These are phyloP conservation scores for Dryobota labecula DNA, from an alignment of 2,888 invertebrate species.

Conservation along the genomic window DNA sequence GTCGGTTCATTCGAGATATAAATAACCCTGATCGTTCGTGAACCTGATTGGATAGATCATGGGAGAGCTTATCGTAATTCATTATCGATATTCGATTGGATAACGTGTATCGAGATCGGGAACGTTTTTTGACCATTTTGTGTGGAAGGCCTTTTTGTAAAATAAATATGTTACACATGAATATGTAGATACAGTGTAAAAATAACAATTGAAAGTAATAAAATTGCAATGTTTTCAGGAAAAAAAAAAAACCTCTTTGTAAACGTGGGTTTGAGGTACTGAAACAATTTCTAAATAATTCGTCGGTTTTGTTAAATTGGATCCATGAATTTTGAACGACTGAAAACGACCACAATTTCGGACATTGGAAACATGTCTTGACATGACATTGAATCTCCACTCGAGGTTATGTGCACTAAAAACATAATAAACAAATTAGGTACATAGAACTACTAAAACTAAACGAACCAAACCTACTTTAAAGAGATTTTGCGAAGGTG, in stretches of 20 bases:
- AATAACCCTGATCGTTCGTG: conserved; percentile 55
- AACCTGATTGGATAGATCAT: conserved; percentile 53
- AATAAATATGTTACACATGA: conserved; percentile 32
- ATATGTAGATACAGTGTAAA: conserved; percentile 16
- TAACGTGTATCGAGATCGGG: conserved; percentile 14
- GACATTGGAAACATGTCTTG: background rate
- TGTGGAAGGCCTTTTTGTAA: conserved; percentile 23
- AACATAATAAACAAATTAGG: background rate
- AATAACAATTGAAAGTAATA: conserved; percentile 17
- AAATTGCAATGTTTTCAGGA: background rate
- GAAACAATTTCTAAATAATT: background rate
- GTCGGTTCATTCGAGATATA: conserved; percentile 56
- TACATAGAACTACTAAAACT: background rate
- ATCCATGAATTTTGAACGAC: background rate
- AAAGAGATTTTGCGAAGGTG: background rate
- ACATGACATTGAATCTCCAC: background rate
- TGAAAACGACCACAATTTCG: background rate
- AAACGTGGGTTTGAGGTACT: background rate
- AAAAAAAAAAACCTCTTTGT: conserved; percentile 13
- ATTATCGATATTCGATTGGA: conserved; percentile 57
- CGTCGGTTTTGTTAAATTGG: background rate
- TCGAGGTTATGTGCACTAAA: background rate
- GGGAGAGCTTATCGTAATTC: conserved; percentile 52
- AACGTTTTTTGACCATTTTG: conserved; percentile 14
- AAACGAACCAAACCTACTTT: background rate